These are phyloP conservation scores for Choristoneura rosaceana DNA, from an alignment of 2,888 invertebrate species.

Conservation along the genomic window DNA sequence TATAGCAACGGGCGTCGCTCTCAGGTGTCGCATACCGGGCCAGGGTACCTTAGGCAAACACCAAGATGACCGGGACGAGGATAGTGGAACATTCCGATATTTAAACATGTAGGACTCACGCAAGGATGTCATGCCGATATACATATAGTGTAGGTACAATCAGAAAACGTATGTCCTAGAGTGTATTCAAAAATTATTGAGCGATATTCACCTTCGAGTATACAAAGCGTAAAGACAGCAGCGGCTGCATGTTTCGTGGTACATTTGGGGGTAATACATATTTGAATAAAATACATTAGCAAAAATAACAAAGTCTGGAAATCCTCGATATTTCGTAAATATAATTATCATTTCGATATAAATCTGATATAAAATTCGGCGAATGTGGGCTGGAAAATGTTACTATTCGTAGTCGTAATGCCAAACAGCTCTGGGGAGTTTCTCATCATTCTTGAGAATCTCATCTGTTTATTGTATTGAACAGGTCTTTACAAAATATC, in stretches of 20 bases:
- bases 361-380: background rate
- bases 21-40: conserved; percentile 1
- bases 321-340: conserved; percentile 5
- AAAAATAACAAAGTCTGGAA: background rate
- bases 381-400: background rate
- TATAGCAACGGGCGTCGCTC: background rate
- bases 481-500: background rate
- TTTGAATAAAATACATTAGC: background rate
- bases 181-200: background rate
- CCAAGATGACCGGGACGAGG: conserved; percentile 21
- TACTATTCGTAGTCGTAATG: background rate
- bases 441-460: background rate
- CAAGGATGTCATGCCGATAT: conserved; percentile 29
- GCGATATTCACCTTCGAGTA: conserved; percentile 10
- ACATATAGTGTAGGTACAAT: conserved; percentile 9
- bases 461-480: background rate
- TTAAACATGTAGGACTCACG: conserved; percentile 28
- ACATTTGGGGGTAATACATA: conserved; percentile 6
- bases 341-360: background rate
- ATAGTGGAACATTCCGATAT: conserved; percentile 30
- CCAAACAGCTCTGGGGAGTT: background rate
- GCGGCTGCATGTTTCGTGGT: conserved; percentile 11
- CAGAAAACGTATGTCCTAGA: conserved; percentile 5
- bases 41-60: conserved; percentile 18
- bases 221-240: conserved; percentile 12